Base-by-base conservation (phyloP, 2,113 vertebrate genomes). In the Lethenteron reissneri region DNA sequence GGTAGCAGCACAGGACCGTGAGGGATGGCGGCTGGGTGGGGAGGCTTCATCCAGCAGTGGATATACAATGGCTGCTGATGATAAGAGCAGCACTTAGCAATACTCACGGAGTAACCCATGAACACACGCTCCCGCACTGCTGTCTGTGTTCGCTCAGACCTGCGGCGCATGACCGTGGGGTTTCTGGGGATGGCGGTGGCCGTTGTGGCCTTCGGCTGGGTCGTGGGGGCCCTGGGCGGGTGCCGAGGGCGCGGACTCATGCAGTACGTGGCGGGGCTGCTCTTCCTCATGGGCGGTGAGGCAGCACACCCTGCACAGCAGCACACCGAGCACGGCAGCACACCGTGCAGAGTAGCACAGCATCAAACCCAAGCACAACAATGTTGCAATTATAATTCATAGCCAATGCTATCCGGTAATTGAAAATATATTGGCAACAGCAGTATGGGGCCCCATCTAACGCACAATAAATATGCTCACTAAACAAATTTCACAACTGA, bases 251-350 rank as follows among this genome's bases (percentile, higher is more conserved):
- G 90, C 76, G 92, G 92, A 77, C 92, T 97, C 79, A 97, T 96
- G 92, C 92, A 97, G 79, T 97, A 97, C 59, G 92, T 97, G 79
- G 92, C 92, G 0, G 92, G 92, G 73, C 86, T 96, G 75, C 92
- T 97, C 78, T 97, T 95, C 83, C 89, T 96, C 75, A 97, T 97
- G 92, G 92, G 92, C 84, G 92, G 92, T 95, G 82, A 88, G 90
- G 12, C 71, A 71, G 3, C 57, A 2, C 19, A 1, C 0, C 58
- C 1, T 73, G 57, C 25, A 69, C 25, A n/a, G 25, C 25, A 69
- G n/a, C n/a, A 10, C 64, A 10, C 64, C 25, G 9, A n/a, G 9
- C n/a, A 69, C 25, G 9, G n/a, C n/a, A 25, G 25, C 64, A 69
- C 25, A 9, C 25, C n/a, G 10, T 69, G 9, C 64, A n/a, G 10